Evolutionary conservation across 2,888 invertebrate genomes (phyloP), one percentile per base, ranked within the genome.

Genomic region (Oxyteleia sp.): DNA sequence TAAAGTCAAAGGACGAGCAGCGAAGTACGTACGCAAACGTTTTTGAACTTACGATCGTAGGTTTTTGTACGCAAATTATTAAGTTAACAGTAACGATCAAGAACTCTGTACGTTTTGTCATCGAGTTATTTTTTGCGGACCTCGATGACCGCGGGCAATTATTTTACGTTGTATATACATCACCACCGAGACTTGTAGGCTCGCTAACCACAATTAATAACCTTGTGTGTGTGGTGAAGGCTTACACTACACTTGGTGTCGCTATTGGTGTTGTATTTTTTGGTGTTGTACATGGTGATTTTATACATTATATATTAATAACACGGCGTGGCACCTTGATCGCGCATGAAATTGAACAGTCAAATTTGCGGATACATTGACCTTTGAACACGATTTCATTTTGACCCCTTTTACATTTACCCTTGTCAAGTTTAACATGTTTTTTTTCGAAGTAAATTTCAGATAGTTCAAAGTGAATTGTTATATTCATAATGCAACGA

Each of bases 231-330:
- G 91, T 91, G 92, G 91, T 90, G 88, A 90, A 90, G 90, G 92
- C 92, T 93, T 93, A 91, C 90, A 91, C 92, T 92, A 92, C 91
- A 92, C 91, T 92, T 92, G 93, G 91, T 93, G 93, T 93, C 92
- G 93, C 92, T 93, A 91, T 92, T 93, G 92, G 90, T 93, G 93
- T 93, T 92, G 91, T 89, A 89, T 89, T 92, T 89, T 85, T 92
- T 91, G 91, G 90, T 93, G 92, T 91, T 93, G 91, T 92, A 91
- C 88, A 87, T 93, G 90, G 86, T 91, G 89, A 84, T 88, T 90
- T 89, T 88, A 85, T 83, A 84, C 84, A 72, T 86, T 79, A 81
- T 66, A 81, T 51, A 79, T 78, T 79, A 88, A 90, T 90, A 89
- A 91, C 91, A 89, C 86, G 87, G 87, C 87, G 88, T 86, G 89